Conservation (phyloP, 2,113 vertebrate genomes). For the Chaetorhynchus papuensis region DNA sequence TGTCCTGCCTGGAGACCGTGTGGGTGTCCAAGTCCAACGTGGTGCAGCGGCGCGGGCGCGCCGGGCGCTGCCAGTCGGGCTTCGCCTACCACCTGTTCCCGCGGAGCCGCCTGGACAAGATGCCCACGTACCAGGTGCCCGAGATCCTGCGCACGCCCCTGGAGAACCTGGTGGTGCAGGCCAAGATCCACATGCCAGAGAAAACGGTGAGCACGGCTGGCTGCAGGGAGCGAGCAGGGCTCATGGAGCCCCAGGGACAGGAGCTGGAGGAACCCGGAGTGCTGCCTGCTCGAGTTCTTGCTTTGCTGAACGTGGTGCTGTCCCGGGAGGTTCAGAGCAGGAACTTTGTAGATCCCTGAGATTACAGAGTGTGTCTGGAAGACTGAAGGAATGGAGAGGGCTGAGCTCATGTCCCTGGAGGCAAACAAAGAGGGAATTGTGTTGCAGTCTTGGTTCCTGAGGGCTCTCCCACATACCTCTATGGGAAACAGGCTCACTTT, state of each 20-base stretch:
- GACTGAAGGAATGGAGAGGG: not conserved
- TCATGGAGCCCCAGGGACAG: fast-evolving
- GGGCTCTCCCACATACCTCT: not conserved
- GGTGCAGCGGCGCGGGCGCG: slow-evolving; percentile 89
- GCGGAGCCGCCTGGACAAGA: slow-evolving; percentile 79
- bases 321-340: not conserved
- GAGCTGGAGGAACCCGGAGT: fast-evolving
- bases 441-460: not conserved
- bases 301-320: not conserved
- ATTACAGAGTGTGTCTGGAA: not conserved
- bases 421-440: not conserved
- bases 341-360: not conserved
- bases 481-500: not conserved
- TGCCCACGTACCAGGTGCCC: slow-evolving; percentile 86
- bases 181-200: slow-evolving; percentile 92
- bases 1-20: slow-evolving; percentile 92
- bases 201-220: slow-evolving; percentile 73
- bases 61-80: slow-evolving; percentile 92
- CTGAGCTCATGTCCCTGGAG: not conserved
- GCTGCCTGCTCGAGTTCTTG: not conserved
- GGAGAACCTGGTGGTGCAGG: slow-evolving; percentile 93
- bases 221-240: not conserved
- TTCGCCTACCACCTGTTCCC: slow-evolving; percentile 93
- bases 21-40: slow-evolving; percentile 94
- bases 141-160: slow-evolving; percentile 94